Evolutionary conservation across 2,113 vertebrate genomes (phyloP).

Genomic region (Ceyx margarethae): DNA sequence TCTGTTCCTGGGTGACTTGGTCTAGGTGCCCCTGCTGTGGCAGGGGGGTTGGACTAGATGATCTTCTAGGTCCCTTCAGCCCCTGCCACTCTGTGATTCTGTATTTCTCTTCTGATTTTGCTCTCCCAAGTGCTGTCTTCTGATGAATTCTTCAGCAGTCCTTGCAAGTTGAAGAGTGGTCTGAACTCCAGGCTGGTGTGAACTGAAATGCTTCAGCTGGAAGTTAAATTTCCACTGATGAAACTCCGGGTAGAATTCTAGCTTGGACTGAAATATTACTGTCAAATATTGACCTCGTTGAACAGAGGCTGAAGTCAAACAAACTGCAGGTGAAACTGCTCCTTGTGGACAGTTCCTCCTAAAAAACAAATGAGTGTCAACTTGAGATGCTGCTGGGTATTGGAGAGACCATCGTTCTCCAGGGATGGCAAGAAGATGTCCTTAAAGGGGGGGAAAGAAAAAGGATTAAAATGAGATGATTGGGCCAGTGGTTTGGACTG

Average conservation of each 20-base stretch:
- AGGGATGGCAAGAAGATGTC: background rate
- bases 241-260: background rate
- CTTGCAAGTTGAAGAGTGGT: background rate
- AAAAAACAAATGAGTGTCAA: background rate
- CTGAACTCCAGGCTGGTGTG: background rate
- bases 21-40: no score
- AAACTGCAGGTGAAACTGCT: background rate
- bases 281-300: background rate
- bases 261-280: background rate
- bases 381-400: background rate
- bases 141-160: background rate
- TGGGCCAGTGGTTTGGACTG: background rate
- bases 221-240: background rate
- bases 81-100: no score
- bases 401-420: background rate
- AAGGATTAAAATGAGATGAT: background rate
- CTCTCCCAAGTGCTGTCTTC: background rate
- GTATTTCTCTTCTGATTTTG: background rate
- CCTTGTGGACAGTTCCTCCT: background rate
- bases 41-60: no score
- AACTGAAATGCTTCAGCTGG: background rate
- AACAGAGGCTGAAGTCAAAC: background rate
- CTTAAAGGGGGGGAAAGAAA: background rate
- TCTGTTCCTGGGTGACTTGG: no score
- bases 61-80: no score